These are phyloP conservation scores for Leptosomus discolor DNA, from an alignment of 2,113 vertebrate genomes.

Conservation along the genomic window DNA sequence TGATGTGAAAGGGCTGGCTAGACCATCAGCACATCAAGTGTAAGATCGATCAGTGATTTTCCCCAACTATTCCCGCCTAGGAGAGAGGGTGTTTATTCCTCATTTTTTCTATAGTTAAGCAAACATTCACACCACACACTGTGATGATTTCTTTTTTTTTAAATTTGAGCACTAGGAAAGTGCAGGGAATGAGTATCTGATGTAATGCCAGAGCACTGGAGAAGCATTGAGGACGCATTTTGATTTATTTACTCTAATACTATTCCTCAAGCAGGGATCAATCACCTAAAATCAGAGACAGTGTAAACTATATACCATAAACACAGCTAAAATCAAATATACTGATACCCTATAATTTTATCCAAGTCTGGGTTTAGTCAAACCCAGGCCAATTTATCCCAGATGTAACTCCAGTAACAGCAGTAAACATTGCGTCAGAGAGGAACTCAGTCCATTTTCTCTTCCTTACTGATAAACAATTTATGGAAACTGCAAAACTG, in stretches of 20 bases:
- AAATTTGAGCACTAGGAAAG: neutral
- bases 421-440: neutral
- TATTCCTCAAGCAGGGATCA: neutral
- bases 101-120: neutral
- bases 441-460: neutral
- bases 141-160: neutral
- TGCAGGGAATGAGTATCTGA: neutral
- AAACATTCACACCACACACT: neutral
- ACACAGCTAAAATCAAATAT: neutral
- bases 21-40: fast-evolving
- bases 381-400: neutral
- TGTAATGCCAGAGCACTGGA: neutral
- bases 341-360: neutral
- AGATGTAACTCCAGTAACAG: neutral
- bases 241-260: neutral
- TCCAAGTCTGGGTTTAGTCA: neutral
- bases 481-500: neutral
- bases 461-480: neutral
- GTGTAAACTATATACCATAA: neutral
- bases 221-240: neutral
- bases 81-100: neutral
- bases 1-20: neutral
- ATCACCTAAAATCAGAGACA: neutral
- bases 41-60: neutral
- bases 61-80: neutral